Base-by-base conservation (phyloP, 2,888 invertebrate species). In the Cremastinae sp. region DNA sequence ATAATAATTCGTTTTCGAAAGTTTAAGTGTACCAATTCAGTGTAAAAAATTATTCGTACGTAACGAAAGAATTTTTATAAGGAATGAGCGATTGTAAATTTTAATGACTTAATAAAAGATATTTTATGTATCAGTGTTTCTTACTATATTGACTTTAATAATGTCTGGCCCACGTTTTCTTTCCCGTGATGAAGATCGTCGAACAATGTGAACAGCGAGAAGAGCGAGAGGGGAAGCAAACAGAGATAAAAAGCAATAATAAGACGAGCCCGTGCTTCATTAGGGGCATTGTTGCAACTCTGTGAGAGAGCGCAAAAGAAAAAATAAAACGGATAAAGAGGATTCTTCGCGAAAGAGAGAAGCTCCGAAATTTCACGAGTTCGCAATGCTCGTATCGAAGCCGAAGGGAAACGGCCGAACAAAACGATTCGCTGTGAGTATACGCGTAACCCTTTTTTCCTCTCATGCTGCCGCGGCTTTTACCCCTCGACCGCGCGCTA, bases 241-340 rank as follows among this genome's bases (percentile, higher is more conserved):
- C 80, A 78, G 82, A 81, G 80, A 53, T 84, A 84, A 81, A n/a
- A 86, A 84, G 74, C 82, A 80, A 87, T 86, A 88, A 87, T 88
- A 87, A 87, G 85, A 85, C 84, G 82, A 79, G 39, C 62, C 49
- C 81, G 82, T 82, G 85, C 85, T 88, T 89, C 88, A 87, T 88
- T 88, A 88, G 85, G 84, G 80, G 85, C 86, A 89, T 89, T 89
- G 88, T 88, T 82, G 66, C 62, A 39, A 45, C 65, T 56, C 47
- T 5, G 39, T 12, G 9, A 56, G 49, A 12, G 41, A 51, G 12
- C 16, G 41, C 16, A 16, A 22, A n/a, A 53, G 39, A 35, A 18
- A n/a, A 18, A 18, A 41, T 14, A 39, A 49, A 41, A 45, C 41
- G 47, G 37, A 37, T 37, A 64, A 53, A 49, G 28, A 28, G 28